These are phyloP conservation scores for Allolobophora icterica DNA, from an alignment of 2,888 invertebrate genomes.

Conservation along the genomic window DNA sequence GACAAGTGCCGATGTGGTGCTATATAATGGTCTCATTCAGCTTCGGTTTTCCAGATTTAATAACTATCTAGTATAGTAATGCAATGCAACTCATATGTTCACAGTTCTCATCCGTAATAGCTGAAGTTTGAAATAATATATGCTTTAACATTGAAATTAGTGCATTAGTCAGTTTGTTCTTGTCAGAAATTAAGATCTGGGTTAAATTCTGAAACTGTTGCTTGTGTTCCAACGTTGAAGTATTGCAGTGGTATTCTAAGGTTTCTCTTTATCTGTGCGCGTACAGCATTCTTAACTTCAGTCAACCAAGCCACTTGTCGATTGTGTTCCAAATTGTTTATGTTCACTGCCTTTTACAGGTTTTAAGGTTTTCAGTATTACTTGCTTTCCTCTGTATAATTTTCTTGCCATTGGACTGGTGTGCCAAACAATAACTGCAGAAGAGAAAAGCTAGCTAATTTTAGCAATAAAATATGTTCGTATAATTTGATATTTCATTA, in stretches of 20 bases:
- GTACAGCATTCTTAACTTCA: background rate
- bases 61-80: too few relatives aligned
- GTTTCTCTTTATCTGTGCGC: background rate
- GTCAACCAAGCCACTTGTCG: background rate
- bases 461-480: too few relatives aligned
- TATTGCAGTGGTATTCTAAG: background rate
- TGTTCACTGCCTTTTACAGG: background rate
- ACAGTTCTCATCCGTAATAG: background rate
- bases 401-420: background rate
- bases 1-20: too few relatives aligned
- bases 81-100: too few relatives aligned
- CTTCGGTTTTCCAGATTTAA: background rate
- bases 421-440: background rate
- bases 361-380: background rate
- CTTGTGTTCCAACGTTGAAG: background rate
- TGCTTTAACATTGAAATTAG: background rate
- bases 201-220: background rate
- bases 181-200: background rate
- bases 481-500: too few relatives aligned
- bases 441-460: too few relatives aligned
- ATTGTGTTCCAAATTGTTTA: background rate
- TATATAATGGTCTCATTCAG: background rate
- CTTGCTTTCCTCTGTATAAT: background rate
- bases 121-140: background rate
- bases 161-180: slow-evolving; percentile 7